Percentiles rank a stretch among this genome's conserved stretches.
Evolutionary conservation across 92 coral and sea anemone genomes (phyloP).

Genomic region (Hydrozoanthus gracilis): DNA sequence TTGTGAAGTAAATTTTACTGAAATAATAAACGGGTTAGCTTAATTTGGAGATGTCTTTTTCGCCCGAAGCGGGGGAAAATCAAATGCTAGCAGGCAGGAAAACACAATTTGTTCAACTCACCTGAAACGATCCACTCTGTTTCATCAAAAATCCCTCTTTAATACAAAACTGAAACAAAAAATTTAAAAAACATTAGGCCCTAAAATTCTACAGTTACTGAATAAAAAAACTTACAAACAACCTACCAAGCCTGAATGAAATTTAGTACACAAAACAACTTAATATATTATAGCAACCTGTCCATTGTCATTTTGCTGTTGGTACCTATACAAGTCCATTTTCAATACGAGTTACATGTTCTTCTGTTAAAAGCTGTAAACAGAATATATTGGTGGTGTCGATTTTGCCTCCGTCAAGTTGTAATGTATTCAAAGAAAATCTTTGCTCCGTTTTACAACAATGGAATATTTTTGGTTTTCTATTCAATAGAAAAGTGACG

Average conservation of each 20-base stretch:
- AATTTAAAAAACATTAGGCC: not conserved
- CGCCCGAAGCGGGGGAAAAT: too few species aligned
- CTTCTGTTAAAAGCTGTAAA: conserved; percentile 1
- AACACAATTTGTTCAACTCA: conserved; percentile 25
- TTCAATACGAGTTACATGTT: not conserved
- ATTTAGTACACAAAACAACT: not conserved
- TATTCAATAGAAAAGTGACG: conserved; percentile 39
- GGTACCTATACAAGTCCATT: not conserved
- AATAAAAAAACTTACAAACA: not conserved
- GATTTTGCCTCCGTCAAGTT: conserved; percentile 4
- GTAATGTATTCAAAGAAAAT: conserved; percentile 33
- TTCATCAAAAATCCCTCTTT: conserved; percentile 95
- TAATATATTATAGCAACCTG: not conserved
- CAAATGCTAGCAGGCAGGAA: too few species aligned
- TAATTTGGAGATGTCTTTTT: too few species aligned
- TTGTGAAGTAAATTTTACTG: too few species aligned
- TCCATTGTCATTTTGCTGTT: not conserved
- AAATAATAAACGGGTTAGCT: too few species aligned
- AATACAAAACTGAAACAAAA: conserved; percentile 75
- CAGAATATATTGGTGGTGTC: conserved; percentile 21
- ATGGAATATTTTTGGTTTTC: conserved; percentile 46
- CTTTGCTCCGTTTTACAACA: conserved; percentile 45
- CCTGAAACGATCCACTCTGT: conserved; percentile 98
- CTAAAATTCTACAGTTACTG: not conserved
- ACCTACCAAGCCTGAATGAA: too few species aligned